phyloP scores from a whole-genome alignment of 1,140 invertebrate genomes.

The Himalopsyche phryganea region DNA sequence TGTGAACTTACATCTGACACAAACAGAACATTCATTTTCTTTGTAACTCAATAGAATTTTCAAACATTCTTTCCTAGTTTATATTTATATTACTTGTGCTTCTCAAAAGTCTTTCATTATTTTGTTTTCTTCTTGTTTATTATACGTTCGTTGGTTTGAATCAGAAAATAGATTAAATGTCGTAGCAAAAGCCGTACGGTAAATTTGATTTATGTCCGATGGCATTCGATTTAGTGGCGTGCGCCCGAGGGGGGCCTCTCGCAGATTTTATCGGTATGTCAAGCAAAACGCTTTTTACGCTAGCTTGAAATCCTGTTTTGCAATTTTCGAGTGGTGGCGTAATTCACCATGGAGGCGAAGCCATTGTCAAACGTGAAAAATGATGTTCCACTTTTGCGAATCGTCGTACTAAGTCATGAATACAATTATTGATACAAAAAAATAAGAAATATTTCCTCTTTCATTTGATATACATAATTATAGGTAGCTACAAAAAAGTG shows the following conservation, averaged over 20 bases:
- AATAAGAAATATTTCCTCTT: too few species aligned
- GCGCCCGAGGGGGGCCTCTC: slow-evolving; percentile 13
- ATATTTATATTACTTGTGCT: too few species aligned
- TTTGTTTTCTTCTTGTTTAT: too few species aligned
- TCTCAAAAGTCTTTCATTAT: too few species aligned
- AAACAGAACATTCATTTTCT: too few species aligned
- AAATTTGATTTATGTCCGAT: slow-evolving; percentile 33
- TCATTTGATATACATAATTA: too few species aligned
- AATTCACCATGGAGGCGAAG: slow-evolving; percentile 17
- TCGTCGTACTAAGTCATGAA: too few species aligned
- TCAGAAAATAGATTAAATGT: slow-evolving; percentile 30
- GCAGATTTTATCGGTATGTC: slow-evolving; percentile 23
- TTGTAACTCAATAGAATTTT: too few species aligned
- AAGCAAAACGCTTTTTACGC: slow-evolving; percentile 9
- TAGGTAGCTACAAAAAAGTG: too few species aligned
- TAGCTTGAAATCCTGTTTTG: slow-evolving; percentile 8
- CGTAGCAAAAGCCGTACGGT: slow-evolving; percentile 13
- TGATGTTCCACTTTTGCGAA: slow-evolving; percentile 19
- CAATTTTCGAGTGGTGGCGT: slow-evolving; percentile 27
- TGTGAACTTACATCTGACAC: too few species aligned
- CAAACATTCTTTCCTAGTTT: too few species aligned
- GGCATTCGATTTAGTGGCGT: slow-evolving; percentile 25
- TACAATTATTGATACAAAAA: too few species aligned
- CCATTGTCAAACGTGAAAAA: slow-evolving; percentile 33
- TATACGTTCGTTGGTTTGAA: slow-evolving; percentile 20